Evolutionary conservation across 2,797 vertebrate species (phyloP), one percentile per base, ranked within the genome.

Genomic region (Leptoclinus maculatus): DNA sequence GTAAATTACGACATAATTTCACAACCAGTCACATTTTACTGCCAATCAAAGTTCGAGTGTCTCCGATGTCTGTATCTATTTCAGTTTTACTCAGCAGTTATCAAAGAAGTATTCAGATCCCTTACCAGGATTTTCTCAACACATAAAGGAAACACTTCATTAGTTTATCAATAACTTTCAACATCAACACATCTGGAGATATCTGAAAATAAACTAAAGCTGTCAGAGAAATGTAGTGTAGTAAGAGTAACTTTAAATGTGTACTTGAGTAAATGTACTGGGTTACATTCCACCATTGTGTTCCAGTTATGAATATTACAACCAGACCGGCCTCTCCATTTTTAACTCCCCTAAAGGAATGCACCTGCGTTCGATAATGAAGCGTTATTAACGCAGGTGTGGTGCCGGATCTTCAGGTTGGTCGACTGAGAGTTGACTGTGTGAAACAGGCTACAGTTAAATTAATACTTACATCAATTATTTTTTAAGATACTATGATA

Each of bases 371-470:
- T 0, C 19, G 16, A 34, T 54, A 32, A 59, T 29, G 47, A 66
- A 0, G 59, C 38, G 74, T 81, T 62, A 49, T 73, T 71, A 71
- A 21, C 10, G 21, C 57, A 84, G 89, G 88, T 10, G 85, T 78
- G 80, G 83, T 32, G 78, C 87, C 23, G 65, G 88, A 92, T 87
- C 70, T 85, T 59, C 87, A 71, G 79, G 88, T 89, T 60, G 58
- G 75, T 71, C 45, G 11, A 69, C 27, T 7, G 4, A 39, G 21
- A 67, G 21, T 21, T 16, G 4, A 32, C 57, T 56, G 17, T 12
- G 27, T 56, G 32, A 39, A 32, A 49, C 45, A n/a, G 3, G 5
- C 27, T 3, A 39, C 6, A 32, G 19, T 10, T 11, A 58, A 34
- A 70, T 76, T 23, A 43, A 14, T 17, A 16, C 16, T 5, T 41